A percentile compares a stretch with the other conserved stretches of the same genome.
Conservation (phyloP, 2,113 vertebrate genomes). For the Alosa alosa region DNA sequence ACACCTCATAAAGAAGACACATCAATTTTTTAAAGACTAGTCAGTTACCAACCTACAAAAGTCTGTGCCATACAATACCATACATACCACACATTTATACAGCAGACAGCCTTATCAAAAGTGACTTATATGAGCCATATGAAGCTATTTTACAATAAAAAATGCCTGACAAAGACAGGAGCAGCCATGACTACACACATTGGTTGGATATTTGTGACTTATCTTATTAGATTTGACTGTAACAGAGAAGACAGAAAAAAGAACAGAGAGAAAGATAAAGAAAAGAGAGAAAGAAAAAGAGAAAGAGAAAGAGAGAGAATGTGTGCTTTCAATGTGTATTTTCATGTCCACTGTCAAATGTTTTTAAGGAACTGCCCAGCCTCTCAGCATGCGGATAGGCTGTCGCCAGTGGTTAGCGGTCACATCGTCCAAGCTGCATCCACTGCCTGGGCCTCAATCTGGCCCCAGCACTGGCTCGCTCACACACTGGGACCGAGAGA, state of each 20-base stretch:
- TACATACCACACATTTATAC: background rate
- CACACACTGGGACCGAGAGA: too few relatives aligned
- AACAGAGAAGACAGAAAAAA: background rate
- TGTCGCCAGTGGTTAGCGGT: conserved; percentile 31
- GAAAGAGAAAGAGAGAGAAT: background rate
- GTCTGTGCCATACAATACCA: background rate
- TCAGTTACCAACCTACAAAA: background rate
- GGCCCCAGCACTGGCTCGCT: background rate
- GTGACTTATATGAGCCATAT: background rate
- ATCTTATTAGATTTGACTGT: background rate
- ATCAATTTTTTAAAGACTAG: background rate
- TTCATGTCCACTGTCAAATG: background rate
- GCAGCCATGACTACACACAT: background rate
- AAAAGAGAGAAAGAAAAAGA: background rate
- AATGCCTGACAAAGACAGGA: background rate
- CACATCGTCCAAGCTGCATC: background rate
- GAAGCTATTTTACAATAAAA: background rate
- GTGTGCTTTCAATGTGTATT: background rate
- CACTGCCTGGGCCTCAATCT: background rate
- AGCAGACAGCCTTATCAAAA: background rate
- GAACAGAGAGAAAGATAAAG: background rate
- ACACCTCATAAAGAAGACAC: background rate
- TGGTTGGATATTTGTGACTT: background rate
- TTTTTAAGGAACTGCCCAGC: background rate
- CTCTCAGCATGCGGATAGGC: background rate